phyloP scores from a whole-genome alignment of 2,113 vertebrate species.

The Etheostoma cragini region DNA sequence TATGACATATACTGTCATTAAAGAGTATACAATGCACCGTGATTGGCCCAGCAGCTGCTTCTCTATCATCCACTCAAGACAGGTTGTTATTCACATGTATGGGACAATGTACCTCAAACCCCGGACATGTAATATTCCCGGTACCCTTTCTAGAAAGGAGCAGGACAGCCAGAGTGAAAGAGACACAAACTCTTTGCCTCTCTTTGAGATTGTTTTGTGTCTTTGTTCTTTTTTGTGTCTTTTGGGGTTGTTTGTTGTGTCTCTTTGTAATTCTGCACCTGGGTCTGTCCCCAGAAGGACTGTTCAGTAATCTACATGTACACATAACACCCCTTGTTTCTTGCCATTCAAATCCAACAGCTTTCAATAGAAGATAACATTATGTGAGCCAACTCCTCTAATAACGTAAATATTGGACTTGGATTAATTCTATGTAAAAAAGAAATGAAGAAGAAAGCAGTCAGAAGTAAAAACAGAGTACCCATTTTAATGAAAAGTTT shows the following conservation, averaged over 20 bases:
- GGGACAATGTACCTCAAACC: not conserved
- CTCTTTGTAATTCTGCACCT: no score
- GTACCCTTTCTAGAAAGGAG: not conserved
- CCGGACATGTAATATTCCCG: not conserved
- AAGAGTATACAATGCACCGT: not conserved
- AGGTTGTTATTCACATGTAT: not conserved
- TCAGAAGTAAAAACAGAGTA: constrained; percentile 32
- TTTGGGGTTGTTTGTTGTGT: no score
- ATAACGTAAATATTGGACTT: not conserved
- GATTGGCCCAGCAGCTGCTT: not conserved
- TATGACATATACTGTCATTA: not conserved
- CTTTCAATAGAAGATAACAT: constrained; percentile 13
- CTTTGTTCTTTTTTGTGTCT: not conserved
- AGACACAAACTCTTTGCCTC: no score
- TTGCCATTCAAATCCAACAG: not conserved
- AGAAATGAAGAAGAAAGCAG: not conserved
- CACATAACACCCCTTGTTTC: not conserved
- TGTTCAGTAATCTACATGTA: not conserved
- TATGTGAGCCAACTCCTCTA: not conserved
- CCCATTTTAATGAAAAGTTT: constrained; percentile 59
- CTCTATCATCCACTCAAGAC: not conserved
- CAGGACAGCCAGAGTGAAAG: not conserved
- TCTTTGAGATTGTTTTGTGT: not conserved
- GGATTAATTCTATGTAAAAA: not conserved
- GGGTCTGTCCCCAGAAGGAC: no score